Evolutionary conservation across 2,888 invertebrate genomes (phyloP).

Genomic region (Malachius bipustulatus): DNA sequence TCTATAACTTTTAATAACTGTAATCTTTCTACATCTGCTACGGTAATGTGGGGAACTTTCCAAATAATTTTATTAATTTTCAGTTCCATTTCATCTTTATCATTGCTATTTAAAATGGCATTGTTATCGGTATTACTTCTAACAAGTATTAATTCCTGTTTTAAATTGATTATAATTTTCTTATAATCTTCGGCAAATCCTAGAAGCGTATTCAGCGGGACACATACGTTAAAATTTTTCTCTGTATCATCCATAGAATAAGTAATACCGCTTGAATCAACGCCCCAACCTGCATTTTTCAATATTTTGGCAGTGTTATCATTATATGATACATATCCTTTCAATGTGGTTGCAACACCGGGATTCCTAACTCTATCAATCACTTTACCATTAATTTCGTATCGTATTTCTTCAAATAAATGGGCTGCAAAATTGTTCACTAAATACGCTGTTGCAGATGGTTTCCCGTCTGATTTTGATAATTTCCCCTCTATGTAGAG

Average conservation of each 20-base stretch:
- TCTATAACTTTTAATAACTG: not conserved
- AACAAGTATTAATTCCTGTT: conserved; percentile 30
- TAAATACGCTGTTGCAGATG: conserved; percentile 5
- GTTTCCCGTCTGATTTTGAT: not conserved
- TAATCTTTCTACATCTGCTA: conserved; percentile 2
- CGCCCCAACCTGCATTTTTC: too few relatives aligned
- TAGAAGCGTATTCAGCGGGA: conserved; percentile 24
- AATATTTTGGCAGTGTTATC: too few relatives aligned
- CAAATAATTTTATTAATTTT: conserved; percentile 21
- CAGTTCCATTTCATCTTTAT: conserved; percentile 4
- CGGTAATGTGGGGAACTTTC: conserved; percentile 17
- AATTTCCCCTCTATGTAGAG: conserved; percentile 18
- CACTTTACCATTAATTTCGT: conserved; percentile 29
- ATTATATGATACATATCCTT: conserved; percentile 28
- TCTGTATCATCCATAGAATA: conserved; percentile 12
- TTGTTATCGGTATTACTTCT: conserved; percentile 22
- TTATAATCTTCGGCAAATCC: too few relatives aligned
- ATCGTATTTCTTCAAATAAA: conserved; percentile 24
- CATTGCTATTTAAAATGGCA: conserved; percentile 9
- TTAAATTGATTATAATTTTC: too few relatives aligned
- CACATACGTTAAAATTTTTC: conserved; percentile 13
- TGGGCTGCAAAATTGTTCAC: conserved; percentile 10
- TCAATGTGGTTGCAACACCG: conserved; percentile 27
- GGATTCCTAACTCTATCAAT: conserved; percentile 27
- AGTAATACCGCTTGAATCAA: too few relatives aligned